Evolutionary conservation across 2,113 vertebrate species (phyloP), one percentile per base, ranked within the genome.

Genomic region (Oncorhynchus mykiss): DNA sequence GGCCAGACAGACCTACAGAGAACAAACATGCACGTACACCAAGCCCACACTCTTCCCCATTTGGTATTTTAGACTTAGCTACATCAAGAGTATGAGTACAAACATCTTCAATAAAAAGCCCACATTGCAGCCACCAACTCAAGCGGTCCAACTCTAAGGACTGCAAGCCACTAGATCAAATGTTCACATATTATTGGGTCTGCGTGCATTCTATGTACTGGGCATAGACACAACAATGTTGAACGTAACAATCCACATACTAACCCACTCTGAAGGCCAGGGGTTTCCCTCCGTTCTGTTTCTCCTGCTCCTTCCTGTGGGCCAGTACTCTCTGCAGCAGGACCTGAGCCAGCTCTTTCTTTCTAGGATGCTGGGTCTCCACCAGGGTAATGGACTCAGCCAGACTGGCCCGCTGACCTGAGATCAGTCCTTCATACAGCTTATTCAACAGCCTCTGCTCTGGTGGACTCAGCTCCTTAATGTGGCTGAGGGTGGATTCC

Each of bases 261-360:
- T 94, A 88, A 99, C 97, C 97, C 81, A 99, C 93, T 96, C 98
- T 95, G 92, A 99, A 99, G 79, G 98, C 95, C 86, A 95, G 85
- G 0, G 96, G 97, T 68, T 93, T 95, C 84, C 95, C 96, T 87
- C 91, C 92, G 81, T 96, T 95, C 49, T 85, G 84, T 3, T 80
- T 86, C 80, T 99, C 97, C 86, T 95, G 94, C 85, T 96, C 91
- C 89, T 87, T 93, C 90, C 93, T 93, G 90, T 94, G 92, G 75
- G 84, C 88, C 88, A 99, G 87, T 48, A 99, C 95, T 91, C 92
- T 96, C 92, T 98, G 97, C 82, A 99, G 94, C 71, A 99, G 94
- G 76, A 95, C 93, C 90, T 97, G 97, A 0, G 97, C 96, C 78
- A 99, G 77, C 84, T 95, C 94, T 79, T 95, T 98, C 82, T 98